These are phyloP conservation scores for Scaptomyza parva DNA, from an alignment of 2,888 invertebrate species.

Conservation along the genomic window DNA sequence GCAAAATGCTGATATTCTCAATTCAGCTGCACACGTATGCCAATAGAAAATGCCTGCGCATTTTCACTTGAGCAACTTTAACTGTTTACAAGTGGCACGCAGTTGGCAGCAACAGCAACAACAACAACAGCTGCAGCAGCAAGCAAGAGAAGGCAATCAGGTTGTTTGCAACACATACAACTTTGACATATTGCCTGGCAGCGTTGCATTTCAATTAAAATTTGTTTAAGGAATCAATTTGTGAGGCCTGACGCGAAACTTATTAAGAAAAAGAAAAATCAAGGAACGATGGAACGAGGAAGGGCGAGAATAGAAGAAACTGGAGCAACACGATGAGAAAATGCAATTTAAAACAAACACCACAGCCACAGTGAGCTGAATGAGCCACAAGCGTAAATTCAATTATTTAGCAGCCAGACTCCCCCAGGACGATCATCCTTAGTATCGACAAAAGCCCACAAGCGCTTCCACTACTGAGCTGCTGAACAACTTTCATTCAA, in stretches of 20 bases:
- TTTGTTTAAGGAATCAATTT: slow-evolving; percentile 76
- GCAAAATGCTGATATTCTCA: slow-evolving; percentile 6
- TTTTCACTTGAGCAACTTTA: slow-evolving; percentile 67
- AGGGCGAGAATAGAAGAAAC: slow-evolving; percentile 16
- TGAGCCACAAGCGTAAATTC: slow-evolving; percentile 65
- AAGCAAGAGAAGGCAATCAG: slow-evolving; percentile 42
- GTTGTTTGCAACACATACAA: slow-evolving; percentile 32
- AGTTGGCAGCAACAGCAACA: slow-evolving; percentile 15
- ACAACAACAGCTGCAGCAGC: slow-evolving; percentile 8
- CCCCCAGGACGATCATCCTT: slow-evolving; percentile 61
- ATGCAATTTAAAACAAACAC: slow-evolving; percentile 59
- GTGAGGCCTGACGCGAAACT: slow-evolving; percentile 47
- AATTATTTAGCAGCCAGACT: slow-evolving; percentile 61
- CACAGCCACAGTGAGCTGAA: slow-evolving; percentile 37
- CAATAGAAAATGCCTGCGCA: slow-evolving; percentile 68
- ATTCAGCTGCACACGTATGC: slow-evolving; percentile 44
- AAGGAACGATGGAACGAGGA: neutral
- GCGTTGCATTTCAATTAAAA: slow-evolving; percentile 74
- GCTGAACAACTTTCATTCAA: slow-evolving; percentile 24
- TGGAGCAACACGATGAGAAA: slow-evolving; percentile 33
- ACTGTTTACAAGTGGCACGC: slow-evolving; percentile 59
- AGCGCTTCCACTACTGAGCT: neutral
- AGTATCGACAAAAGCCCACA: slow-evolving; percentile 33
- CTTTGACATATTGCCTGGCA: slow-evolving; percentile 61
- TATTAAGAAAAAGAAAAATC: slow-evolving; percentile 43